Conservation (phyloP, 2,113 vertebrate species). For the Charadrius vociferus region DNA sequence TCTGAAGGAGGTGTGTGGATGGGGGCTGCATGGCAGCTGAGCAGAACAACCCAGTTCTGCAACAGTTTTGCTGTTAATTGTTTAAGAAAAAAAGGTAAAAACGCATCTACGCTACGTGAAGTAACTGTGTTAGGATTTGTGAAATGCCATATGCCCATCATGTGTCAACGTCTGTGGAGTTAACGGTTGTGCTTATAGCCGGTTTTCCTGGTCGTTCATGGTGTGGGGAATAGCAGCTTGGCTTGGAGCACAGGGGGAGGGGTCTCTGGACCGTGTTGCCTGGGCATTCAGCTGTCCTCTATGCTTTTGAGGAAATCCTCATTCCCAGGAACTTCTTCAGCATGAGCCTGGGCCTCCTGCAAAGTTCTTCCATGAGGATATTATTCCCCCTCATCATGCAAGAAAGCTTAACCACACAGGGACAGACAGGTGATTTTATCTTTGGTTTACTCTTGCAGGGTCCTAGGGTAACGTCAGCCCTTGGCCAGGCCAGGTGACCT, state of each 20-base stretch:
- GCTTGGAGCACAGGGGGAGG: not conserved
- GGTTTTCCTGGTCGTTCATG: not conserved
- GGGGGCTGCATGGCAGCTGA: not conserved
- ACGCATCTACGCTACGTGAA: rapidly evolving
- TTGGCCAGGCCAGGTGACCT: not conserved
- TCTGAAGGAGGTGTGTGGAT: not conserved
- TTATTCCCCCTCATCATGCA: not conserved
- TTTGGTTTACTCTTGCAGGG: not conserved
- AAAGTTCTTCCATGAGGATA: not conserved
- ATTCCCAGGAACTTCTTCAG: not conserved
- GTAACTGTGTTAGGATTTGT: not conserved
- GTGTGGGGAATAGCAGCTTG: not conserved
- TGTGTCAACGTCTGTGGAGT: not conserved
- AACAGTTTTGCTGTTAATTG: not conserved
- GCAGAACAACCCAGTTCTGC: not conserved
- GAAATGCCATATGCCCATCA: no score
- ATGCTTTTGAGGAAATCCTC: not conserved
- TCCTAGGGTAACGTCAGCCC: not conserved
- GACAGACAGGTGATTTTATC: not conserved
- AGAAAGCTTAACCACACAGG: not conserved
- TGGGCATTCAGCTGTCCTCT: not conserved
- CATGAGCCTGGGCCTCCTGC: not conserved
- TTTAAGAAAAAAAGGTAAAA: not conserved
- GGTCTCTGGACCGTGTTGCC: not conserved
- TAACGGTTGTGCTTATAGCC: not conserved